Evolutionary conservation across 2,113 vertebrate species (phyloP).

Genomic region (Rhagologus leucostigma): DNA sequence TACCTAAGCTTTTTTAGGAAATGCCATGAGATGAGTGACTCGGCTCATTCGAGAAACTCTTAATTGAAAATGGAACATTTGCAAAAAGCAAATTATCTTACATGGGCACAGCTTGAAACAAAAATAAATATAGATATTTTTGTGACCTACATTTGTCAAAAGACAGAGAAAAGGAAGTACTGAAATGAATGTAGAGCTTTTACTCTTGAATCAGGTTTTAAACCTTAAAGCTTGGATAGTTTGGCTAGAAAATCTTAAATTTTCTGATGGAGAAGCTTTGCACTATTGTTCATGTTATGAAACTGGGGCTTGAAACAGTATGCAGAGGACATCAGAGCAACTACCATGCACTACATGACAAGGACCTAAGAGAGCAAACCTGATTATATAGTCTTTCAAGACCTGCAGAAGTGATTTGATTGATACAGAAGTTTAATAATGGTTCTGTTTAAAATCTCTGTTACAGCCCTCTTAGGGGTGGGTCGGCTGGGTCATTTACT

Average conservation of each 20-base stretch:
- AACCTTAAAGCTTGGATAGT: not conserved
- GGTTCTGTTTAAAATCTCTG: not conserved
- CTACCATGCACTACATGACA: not conserved
- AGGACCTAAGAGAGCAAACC: not conserved
- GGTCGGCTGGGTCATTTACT: not conserved
- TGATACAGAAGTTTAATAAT: not conserved
- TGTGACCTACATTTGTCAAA: not conserved
- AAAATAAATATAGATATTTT: not conserved
- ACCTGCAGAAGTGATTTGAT: not conserved
- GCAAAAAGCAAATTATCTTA: not conserved
- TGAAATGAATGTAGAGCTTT: not conserved
- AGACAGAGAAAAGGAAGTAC: not conserved
- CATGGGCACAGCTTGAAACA: not conserved
- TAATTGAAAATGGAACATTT: not conserved
- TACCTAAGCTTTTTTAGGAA: not conserved
- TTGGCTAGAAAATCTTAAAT: not conserved
- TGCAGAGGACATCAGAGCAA: not conserved
- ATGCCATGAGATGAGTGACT: not conserved
- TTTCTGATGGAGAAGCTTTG: not conserved
- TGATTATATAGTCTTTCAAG: not conserved
- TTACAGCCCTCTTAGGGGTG: not conserved
- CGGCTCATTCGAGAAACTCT: not conserved
- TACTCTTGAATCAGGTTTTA: not conserved
- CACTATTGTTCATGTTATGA: accelerated
- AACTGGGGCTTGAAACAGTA: not conserved